Conservation (phyloP, 2,797 vertebrate genomes). For the Acropternis orthonyx region DNA sequence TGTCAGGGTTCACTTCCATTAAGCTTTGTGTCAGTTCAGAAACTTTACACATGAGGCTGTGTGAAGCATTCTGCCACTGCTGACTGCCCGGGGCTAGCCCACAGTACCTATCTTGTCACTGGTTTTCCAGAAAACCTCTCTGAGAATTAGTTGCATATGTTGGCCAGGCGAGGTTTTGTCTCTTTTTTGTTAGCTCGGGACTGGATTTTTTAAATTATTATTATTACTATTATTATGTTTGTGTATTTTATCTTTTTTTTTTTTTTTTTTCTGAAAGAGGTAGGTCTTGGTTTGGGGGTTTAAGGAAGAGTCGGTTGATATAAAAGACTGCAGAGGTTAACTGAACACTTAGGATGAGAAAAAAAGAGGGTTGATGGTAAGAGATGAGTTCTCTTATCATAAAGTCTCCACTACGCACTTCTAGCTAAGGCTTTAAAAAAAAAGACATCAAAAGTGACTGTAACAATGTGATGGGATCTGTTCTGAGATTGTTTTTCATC, state of each 20-base stretch:
- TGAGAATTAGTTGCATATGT: slow-evolving; percentile 80
- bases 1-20: slow-evolving; percentile 83
- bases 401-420: background rate
- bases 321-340: background rate
- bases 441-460: background rate
- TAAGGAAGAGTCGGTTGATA: background rate
- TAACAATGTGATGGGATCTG: background rate
- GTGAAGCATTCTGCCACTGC: slow-evolving; percentile 79
- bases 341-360: slow-evolving; percentile 32
- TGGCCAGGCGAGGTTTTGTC: slow-evolving; percentile 58
- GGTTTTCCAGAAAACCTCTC: slow-evolving; percentile 78
- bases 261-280: accelerated
- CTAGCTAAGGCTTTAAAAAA: background rate
- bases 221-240: background rate
- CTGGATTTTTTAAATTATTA: background rate
- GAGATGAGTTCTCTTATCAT: background rate
- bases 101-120: slow-evolving; percentile 81
- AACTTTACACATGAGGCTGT: slow-evolving; percentile 79
- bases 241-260: background rate
- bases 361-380: slow-evolving; percentile 4
- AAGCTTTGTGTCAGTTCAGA: slow-evolving; percentile 81
- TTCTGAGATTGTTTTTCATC: background rate
- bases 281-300: background rate
- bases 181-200: background rate
- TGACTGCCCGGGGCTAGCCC: slow-evolving; percentile 83